phyloP scores from a whole-genome alignment of 2,113 vertebrate genomes.

The Emberiza fucata region DNA sequence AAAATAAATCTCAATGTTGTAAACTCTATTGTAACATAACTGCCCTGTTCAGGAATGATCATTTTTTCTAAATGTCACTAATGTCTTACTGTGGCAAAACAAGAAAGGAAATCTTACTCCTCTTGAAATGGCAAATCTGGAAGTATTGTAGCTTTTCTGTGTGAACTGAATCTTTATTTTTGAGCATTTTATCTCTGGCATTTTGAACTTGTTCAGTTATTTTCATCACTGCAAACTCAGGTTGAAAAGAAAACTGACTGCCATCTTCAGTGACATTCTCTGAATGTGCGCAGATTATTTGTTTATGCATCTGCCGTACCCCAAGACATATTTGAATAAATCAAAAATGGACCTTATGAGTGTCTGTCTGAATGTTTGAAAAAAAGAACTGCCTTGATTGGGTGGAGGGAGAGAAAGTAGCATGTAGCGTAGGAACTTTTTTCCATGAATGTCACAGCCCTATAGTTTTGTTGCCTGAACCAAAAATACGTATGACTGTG shows the following conservation, averaged over 20 bases:
- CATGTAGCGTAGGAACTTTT: background rate
- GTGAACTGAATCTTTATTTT: slow-evolving; percentile 7
- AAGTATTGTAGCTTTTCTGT: background rate
- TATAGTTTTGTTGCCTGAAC: background rate
- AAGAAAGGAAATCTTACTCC: background rate
- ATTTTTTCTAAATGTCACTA: slow-evolving; percentile 72
- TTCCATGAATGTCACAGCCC: background rate
- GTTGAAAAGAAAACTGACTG: background rate
- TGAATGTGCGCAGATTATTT: background rate
- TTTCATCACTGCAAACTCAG: background rate
- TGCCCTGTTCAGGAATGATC: slow-evolving; percentile 69
- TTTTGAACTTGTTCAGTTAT: background rate
- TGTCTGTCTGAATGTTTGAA: background rate
- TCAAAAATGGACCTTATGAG: background rate
- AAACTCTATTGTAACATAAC: slow-evolving; percentile 73
- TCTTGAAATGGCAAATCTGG: slow-evolving; percentile 17
- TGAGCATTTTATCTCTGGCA: background rate
- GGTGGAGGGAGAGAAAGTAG: background rate
- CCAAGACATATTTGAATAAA: background rate
- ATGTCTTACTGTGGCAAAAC: slow-evolving; percentile 54
- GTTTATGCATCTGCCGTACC: background rate
- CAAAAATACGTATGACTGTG: background rate
- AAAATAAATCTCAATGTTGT: slow-evolving; percentile 77
- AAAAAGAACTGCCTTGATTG: background rate
- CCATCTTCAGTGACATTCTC: background rate